Base-by-base conservation (phyloP, 2,797 vertebrate species). In the Sarcoramphus papa region DNA sequence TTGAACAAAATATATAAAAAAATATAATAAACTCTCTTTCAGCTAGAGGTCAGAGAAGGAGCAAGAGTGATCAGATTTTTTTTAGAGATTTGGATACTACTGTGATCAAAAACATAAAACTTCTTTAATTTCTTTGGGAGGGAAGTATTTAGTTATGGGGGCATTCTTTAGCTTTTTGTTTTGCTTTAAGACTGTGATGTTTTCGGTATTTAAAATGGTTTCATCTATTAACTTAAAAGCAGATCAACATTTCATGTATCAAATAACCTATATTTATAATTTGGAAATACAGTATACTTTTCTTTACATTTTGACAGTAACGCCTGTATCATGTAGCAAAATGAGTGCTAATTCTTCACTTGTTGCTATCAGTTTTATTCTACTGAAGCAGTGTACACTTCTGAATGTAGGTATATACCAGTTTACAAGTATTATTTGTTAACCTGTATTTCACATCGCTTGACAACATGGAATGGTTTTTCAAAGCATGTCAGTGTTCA, bases 41-140 rank as follows among this genome's bases (percentile, higher is more conserved):
- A 94, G 59, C 81, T 91, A 50, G 69, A 93, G 86, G 64, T 96
- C 86, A 91, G 62, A 83, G 75, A 91, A 88, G 27, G 50, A 93
- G 41, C 53, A 80, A 68, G 48, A 92, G 41, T 12, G 57, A 89
- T 93, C 41, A 68, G 43, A 81, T 93, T 69, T 84, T 90, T 90
- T 89, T 48, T 48, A 75, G 92, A 57, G 27, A 81, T 80, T 77
- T 54, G 65, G 75, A 81, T 91, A 90, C 57, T 85, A 80, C 78
- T 92, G 72, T 65, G 75, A 85, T 90, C 72, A 93, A 94, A 97
- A 93, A 0, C 50, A 22, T 88, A 59, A 88, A 70, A 75, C 43
- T 57, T 79, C 43, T 81, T 57, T 73, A 28, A 56, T 85, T 96
- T 92, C 70, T 90, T 53, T 50, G 9, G 27, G 47, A 85, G 72